phyloP scores from a whole-genome alignment of 2,113 vertebrate genomes.

The Arvicanthis niloticus region DNA sequence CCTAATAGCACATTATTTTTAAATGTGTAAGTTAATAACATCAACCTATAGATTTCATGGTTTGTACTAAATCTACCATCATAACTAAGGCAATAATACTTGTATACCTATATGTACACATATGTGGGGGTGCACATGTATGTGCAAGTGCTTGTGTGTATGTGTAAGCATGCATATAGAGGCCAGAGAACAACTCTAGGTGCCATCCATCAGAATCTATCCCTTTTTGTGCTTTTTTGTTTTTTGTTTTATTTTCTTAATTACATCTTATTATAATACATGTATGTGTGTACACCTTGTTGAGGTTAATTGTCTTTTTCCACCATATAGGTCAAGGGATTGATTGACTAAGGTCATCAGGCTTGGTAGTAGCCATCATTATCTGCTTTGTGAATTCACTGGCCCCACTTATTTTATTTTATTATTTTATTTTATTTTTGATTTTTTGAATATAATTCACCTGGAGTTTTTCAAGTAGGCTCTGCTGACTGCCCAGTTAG shows the following conservation, averaged over 20 bases:
- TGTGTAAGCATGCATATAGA: background rate
- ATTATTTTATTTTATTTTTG: background rate
- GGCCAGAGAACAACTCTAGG: too few species aligned
- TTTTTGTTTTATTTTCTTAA: background rate
- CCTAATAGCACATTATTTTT: constrained; percentile 76
- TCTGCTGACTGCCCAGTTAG: background rate
- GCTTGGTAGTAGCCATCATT: background rate
- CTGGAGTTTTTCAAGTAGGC: background rate
- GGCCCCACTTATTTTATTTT: background rate
- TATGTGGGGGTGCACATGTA: background rate
- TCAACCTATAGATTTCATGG: constrained; percentile 78
- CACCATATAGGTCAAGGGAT: background rate
- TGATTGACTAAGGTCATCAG: background rate
- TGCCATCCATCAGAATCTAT: background rate
- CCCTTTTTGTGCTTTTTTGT: too few species aligned
- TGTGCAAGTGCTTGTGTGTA: background rate
- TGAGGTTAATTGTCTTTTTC: background rate
- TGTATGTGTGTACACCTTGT: background rate
- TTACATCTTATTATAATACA: background rate
- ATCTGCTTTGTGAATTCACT: background rate
- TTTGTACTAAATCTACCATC: constrained; percentile 82
- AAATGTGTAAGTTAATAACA: constrained; percentile 77
- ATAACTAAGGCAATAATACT: constrained; percentile 83
- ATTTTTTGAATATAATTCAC: background rate
- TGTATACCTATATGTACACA: background rate